A percentile compares a stretch with the other conserved stretches of the same genome.
These are phyloP conservation scores for Auanema freiburgensis DNA, from an alignment of 2,888 invertebrate genomes.

Conservation along the genomic window DNA sequence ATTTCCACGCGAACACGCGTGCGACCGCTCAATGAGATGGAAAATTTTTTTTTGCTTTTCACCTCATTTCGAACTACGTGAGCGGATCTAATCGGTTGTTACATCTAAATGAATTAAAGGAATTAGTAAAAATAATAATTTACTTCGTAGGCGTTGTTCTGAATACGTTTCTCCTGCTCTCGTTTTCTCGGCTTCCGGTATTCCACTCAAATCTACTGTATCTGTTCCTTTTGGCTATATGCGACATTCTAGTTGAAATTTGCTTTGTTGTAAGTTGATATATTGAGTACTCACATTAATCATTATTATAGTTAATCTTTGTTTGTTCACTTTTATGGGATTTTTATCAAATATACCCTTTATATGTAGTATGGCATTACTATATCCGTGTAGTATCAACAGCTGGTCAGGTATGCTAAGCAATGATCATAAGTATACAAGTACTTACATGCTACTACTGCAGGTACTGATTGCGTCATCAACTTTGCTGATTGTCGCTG, in stretches of 20 bases:
- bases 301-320: constrained; percentile 43
- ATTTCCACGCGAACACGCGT: no score
- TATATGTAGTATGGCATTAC: constrained; percentile 46
- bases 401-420: constrained; percentile 39
- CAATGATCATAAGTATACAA: no score
- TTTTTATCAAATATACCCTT: constrained; percentile 33
- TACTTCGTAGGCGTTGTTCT: constrained; percentile 32
- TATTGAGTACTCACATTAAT: neutral
- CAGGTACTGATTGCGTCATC: constrained; percentile 46
- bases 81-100: no score
- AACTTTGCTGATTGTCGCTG: constrained; percentile 52
- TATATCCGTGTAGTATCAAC: constrained; percentile 46
- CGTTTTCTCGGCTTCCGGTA: constrained; percentile 31
- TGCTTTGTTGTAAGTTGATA: constrained; percentile 45
- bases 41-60: no score
- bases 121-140: neutral
- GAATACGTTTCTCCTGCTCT: constrained; percentile 40
- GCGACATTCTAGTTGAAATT: constrained; percentile 47
- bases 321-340: constrained; percentile 38
- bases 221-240: constrained; percentile 39
- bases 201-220: constrained; percentile 37
- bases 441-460: neutral
- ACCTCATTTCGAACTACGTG: no score
- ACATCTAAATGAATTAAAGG: neutral
- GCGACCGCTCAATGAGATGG: no score